Evolutionary conservation across 2,113 vertebrate species (phyloP).

Genomic region (Sinocyclocheilus grahami): DNA sequence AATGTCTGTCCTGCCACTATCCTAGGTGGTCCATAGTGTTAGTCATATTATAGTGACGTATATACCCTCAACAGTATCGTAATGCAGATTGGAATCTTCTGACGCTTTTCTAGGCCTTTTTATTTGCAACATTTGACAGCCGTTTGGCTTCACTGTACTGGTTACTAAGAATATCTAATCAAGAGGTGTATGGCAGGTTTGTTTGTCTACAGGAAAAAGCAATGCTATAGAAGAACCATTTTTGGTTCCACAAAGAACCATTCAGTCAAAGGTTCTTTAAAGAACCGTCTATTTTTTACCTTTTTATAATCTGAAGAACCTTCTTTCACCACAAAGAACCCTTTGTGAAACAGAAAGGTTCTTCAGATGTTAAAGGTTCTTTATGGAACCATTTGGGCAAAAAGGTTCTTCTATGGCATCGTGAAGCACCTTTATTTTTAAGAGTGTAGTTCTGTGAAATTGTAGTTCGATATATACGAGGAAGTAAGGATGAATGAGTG

Average conservation of each 20-base stretch:
- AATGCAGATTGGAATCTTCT: conserved; percentile 14
- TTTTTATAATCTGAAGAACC: too few species aligned
- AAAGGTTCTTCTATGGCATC: too few species aligned
- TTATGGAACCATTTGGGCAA: too few species aligned
- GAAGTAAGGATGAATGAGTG: neutral
- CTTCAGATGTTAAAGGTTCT: too few species aligned
- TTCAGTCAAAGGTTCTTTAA: too few species aligned
- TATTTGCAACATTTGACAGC: conserved; percentile 23
- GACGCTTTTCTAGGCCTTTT: conserved; percentile 28
- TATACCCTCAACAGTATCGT: conserved; percentile 14
- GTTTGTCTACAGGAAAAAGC: conserved; percentile 40
- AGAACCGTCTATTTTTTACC: too few species aligned
- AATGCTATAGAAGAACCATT: too few species aligned
- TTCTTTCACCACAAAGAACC: too few species aligned
- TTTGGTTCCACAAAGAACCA: too few species aligned
- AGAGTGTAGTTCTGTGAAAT: neutral
- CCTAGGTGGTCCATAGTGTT: neutral
- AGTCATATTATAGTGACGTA: conserved; percentile 35
- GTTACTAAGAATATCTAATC: conserved; percentile 45
- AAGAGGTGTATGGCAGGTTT: conserved; percentile 35
- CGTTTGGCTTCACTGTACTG: conserved; percentile 30
- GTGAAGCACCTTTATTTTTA: too few species aligned
- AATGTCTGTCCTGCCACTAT: conserved; percentile 36
- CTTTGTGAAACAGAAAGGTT: too few species aligned
- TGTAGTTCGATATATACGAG: neutral